These are phyloP conservation scores for Pao palembangensis DNA, from an alignment of 2,113 vertebrate species.

Conservation along the genomic window DNA sequence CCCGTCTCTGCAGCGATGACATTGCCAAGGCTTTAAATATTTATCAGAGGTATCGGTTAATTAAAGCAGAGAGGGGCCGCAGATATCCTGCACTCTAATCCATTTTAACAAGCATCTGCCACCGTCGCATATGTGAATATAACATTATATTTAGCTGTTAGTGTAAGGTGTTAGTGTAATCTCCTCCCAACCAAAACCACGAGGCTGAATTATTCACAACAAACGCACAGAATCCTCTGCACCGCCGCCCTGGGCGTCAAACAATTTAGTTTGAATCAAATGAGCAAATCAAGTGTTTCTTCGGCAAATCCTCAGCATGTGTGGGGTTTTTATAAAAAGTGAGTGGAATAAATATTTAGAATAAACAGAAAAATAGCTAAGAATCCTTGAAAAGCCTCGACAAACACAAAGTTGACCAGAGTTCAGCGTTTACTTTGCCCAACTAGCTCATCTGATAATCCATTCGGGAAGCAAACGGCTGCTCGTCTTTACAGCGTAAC, in stretches of 20 bases:
- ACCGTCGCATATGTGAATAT: conserved; percentile 52
- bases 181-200: conserved; percentile 32
- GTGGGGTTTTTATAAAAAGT: conserved; percentile 2
- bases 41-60: conserved; percentile 70
- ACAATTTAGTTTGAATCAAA: conserved; percentile 21
- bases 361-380: background rate
- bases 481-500: conserved; percentile 45
- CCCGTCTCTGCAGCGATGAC: conserved; percentile 52
- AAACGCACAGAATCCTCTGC: conserved; percentile 26
- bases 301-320: background rate
- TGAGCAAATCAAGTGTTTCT: background rate
- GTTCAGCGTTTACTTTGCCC: background rate
- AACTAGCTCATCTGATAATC: conserved; percentile 41
- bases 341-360: conserved; percentile 2
- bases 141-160: conserved; percentile 49
- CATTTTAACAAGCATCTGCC: conserved; percentile 68
- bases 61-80: conserved; percentile 69
- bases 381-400: background rate
- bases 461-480: conserved; percentile 29
- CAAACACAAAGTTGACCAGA: conserved; percentile 13
- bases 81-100: conserved; percentile 66
- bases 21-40: conserved; percentile 70
- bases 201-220: conserved; percentile 17
- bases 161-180: conserved; percentile 26
- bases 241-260: conserved; percentile 10